These are phyloP conservation scores for Drosophila willistoni DNA, from an alignment of 1,140 invertebrate genomes.

Conservation along the genomic window DNA sequence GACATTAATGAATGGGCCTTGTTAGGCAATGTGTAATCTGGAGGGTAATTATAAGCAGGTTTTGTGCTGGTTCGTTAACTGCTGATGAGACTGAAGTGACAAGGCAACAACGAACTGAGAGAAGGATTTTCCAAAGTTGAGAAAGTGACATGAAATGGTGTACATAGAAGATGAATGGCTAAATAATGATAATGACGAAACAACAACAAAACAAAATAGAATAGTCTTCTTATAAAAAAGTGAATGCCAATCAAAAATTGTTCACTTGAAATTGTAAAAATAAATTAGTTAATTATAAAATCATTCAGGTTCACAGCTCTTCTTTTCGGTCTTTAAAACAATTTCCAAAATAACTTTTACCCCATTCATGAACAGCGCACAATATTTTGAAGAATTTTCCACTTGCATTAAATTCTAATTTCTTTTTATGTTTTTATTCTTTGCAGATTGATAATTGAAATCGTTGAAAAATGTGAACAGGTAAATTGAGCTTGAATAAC, in stretches of 20 bases:
- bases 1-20: conserved; percentile 25
- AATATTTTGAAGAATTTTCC: background rate
- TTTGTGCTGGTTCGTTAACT: conserved; percentile 25
- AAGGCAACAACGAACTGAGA: background rate
- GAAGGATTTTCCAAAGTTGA: conserved; percentile 1
- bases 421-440: conserved; percentile 24
- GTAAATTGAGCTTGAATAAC: conserved; percentile 27
- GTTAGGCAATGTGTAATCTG: conserved; percentile 25
- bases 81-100: conserved; percentile 18
- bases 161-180: conserved; percentile 14
- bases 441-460: conserved; percentile 67
- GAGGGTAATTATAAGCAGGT: conserved; percentile 25
- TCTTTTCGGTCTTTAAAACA: too few species aligned
- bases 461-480: conserved; percentile 46
- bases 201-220: background rate
- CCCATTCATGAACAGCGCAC: too few species aligned
- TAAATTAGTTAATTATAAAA: too few species aligned
- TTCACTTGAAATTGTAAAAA: too few species aligned
- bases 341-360: too few species aligned
- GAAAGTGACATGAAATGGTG: background rate
- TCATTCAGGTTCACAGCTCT: too few species aligned
- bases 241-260: too few species aligned
- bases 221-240: background rate
- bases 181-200: conserved; percentile 7
- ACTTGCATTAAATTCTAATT: conserved; percentile 23